phyloP scores from a whole-genome alignment of 2,888 invertebrate species.

The Thymelicus acteon region DNA sequence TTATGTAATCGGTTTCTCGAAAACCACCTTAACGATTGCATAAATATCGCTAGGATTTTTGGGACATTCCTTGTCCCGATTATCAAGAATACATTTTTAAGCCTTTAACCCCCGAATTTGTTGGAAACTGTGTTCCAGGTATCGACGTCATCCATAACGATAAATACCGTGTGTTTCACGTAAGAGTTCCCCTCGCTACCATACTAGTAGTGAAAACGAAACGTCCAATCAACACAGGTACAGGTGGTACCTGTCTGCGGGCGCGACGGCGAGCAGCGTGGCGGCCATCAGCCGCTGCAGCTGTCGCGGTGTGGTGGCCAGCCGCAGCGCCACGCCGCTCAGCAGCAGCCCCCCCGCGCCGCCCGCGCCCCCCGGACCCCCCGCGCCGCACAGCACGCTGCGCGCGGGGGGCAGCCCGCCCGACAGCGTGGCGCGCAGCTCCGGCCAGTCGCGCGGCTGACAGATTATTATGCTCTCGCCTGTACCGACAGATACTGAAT shows the following conservation, averaged over 20 bases:
- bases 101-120: too few relatives aligned
- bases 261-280: constrained; percentile 88
- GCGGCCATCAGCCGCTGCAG: constrained; percentile 82
- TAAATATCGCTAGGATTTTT: too few relatives aligned
- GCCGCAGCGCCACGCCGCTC: constrained; percentile 87
- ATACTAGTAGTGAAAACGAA: too few relatives aligned
- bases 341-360: constrained; percentile 85
- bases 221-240: too few relatives aligned
- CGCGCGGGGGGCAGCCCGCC: constrained; percentile 82
- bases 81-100: too few relatives aligned
- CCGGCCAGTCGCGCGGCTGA: constrained; percentile 62
- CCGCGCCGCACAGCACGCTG: constrained; percentile 70
- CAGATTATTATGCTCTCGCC: constrained; percentile 95
- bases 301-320: constrained; percentile 82
- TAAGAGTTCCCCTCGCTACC: too few relatives aligned
- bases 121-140: too few relatives aligned
- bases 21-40: too few relatives aligned
- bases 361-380: constrained; percentile 78
- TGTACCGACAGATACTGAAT: constrained; percentile 39
- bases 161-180: too few relatives aligned
- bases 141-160: too few relatives aligned
- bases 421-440: constrained; percentile 60
- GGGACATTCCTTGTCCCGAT: too few relatives aligned
- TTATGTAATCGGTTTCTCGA: too few relatives aligned
- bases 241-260: constrained; percentile 53